These are phyloP conservation scores for Suillia variegata DNA, from an alignment of 2,888 invertebrate genomes.

Conservation along the genomic window DNA sequence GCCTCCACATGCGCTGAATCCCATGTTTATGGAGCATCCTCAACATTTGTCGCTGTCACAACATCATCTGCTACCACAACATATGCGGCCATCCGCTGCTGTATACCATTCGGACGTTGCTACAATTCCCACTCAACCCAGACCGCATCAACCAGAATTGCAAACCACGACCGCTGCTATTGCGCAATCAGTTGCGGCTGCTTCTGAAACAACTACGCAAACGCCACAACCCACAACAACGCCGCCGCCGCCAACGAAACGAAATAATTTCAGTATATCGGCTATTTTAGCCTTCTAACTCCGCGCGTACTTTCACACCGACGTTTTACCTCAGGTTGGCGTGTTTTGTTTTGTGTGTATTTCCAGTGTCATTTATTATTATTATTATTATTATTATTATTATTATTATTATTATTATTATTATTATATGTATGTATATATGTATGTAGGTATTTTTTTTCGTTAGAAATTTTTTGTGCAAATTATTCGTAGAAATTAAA, in stretches of 20 bases:
- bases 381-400: too few species aligned
- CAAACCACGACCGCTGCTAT: not conserved
- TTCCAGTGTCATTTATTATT: too few species aligned
- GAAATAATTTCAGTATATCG: slow-evolving; percentile 60
- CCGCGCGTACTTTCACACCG: not conserved
- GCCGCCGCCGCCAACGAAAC: slow-evolving; percentile 39
- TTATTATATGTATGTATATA: too few species aligned
- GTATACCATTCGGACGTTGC: not conserved
- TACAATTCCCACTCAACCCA: slow-evolving; percentile 6
- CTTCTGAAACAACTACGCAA: slow-evolving; percentile 8
- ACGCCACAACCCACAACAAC: not conserved
- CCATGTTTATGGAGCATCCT: slow-evolving; percentile 16
- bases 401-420: too few species aligned
- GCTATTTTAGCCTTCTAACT: slow-evolving; percentile 58
- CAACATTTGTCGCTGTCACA: not conserved
- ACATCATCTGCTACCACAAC: slow-evolving; percentile 8
- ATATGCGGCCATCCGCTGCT: slow-evolving; percentile 10
- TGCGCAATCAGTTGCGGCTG: slow-evolving; percentile 12
- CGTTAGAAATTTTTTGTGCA: too few species aligned
- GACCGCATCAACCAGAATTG: not conserved
- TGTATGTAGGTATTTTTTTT: too few species aligned
- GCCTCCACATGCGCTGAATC: slow-evolving; percentile 22
- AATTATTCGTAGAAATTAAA: not conserved
- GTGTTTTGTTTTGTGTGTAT: too few species aligned
- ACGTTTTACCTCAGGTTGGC: too few species aligned